These are phyloP conservation scores for Nasonovia ribisnigri DNA, from an alignment of 2,888 invertebrate genomes.

Conservation along the genomic window DNA sequence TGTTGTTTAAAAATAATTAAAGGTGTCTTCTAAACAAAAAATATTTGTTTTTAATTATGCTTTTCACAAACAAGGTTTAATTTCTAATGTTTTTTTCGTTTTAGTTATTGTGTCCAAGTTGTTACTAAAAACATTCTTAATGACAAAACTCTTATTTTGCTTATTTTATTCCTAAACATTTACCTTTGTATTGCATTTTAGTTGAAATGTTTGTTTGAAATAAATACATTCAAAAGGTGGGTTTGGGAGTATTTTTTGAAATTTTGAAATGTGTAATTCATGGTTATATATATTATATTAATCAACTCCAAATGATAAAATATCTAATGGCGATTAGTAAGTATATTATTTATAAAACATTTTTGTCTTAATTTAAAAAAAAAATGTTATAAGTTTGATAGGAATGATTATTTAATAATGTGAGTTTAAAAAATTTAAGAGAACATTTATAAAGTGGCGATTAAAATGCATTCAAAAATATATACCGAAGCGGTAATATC, in stretches of 20 bases:
- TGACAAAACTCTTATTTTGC: not conserved
- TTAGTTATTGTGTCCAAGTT: not conserved
- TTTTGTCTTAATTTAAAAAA: not conserved
- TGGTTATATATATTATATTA: not conserved
- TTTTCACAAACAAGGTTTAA: not conserved
- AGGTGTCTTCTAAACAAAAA: not conserved
- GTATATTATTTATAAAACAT: not conserved
- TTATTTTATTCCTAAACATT: not conserved
- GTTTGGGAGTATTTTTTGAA: not conserved
- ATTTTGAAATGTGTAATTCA: not conserved
- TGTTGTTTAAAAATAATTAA: not conserved
- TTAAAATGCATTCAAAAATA: not conserved
- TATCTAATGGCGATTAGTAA: not conserved
- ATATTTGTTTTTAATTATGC: not conserved
- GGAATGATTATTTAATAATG: not conserved
- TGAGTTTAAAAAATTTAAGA: no score
- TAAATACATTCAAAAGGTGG: not conserved
- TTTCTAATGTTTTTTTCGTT: not conserved
- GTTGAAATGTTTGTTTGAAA: not conserved
- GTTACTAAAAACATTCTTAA: not conserved
- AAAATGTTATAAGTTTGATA: not conserved
- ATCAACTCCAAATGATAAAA: not conserved
- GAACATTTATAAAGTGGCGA: not conserved
- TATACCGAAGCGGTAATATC: not conserved
- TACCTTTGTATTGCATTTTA: not conserved